These are phyloP conservation scores for Torymus auratus DNA, from an alignment of 2,888 invertebrate species.

Conservation along the genomic window DNA sequence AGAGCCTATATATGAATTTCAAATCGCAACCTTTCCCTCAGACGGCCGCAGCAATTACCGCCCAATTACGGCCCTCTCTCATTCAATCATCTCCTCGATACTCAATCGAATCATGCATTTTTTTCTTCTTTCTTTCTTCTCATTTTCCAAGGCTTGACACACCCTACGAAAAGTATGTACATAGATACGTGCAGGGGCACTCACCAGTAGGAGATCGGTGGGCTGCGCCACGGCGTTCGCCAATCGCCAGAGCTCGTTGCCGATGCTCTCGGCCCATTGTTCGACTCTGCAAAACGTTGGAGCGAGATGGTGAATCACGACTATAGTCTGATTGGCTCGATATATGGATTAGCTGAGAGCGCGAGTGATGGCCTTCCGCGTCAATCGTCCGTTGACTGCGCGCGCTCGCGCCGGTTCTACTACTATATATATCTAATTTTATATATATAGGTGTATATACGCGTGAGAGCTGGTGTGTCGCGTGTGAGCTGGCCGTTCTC, in stretches of 20 bases:
- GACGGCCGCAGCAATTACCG: not conserved
- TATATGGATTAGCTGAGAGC: conserved; percentile 22
- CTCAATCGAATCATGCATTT: not conserved
- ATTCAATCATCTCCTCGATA: not conserved
- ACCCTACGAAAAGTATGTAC: not conserved
- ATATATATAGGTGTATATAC: too few relatives aligned
- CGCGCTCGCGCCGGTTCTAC: not conserved
- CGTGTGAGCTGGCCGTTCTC: too few relatives aligned
- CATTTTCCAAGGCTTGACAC: not conserved
- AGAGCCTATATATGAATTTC: too few relatives aligned
- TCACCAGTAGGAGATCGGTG: conserved; percentile 86
- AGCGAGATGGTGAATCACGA: conserved; percentile 17
- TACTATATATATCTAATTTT: too few relatives aligned
- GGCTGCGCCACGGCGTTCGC: conserved; percentile 88
- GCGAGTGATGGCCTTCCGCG: conserved; percentile 18
- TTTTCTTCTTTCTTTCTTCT: not conserved
- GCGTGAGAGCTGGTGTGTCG: too few relatives aligned
- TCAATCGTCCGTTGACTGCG: conserved; percentile 41
- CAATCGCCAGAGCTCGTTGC: conserved; percentile 87
- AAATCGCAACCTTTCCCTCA: too few relatives aligned
- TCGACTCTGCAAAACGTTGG: conserved; percentile 80
- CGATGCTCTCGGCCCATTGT: conserved; percentile 88
- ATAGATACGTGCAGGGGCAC: conserved; percentile 67
- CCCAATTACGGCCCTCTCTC: not conserved
- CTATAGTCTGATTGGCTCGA: conserved; percentile 30